Evolutionary conservation across 2,797 vertebrate genomes (phyloP).

Genomic region (Alca torda): DNA sequence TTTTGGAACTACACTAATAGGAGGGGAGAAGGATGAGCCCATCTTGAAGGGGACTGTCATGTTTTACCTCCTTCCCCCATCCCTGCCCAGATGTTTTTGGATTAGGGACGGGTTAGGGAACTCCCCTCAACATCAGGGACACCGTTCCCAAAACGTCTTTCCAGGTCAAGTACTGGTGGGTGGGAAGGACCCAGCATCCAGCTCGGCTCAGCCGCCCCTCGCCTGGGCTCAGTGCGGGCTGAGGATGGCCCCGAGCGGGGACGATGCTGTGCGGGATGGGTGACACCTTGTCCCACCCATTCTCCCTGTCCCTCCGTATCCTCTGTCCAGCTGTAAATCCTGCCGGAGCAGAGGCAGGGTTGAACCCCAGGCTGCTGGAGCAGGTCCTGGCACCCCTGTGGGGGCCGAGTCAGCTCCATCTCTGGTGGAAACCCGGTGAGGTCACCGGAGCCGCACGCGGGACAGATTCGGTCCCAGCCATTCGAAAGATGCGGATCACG

Average conservation of each 20-base stretch:
- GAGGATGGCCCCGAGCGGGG: not conserved
- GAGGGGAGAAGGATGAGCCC: not conserved
- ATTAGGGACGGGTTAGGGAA: not conserved
- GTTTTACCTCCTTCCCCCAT: not conserved
- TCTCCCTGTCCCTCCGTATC: not conserved
- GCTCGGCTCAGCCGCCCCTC: not conserved
- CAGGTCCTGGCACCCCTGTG: not conserved
- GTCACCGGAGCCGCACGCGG: not conserved
- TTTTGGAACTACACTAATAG: not conserved
- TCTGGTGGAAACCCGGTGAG: conserved; percentile 1
- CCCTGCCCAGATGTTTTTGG: not conserved
- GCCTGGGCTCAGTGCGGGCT: not conserved
- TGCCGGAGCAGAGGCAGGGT: not conserved
- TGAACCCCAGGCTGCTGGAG: not conserved
- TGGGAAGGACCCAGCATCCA: conserved; percentile 10
- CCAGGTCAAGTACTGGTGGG: not conserved
- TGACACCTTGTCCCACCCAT: not conserved
- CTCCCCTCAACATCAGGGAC: not conserved
- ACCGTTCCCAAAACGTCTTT: not conserved
- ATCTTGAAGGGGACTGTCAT: not conserved
- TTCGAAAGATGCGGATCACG: not conserved
- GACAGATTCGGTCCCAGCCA: not conserved
- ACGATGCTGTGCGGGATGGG: not conserved
- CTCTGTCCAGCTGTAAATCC: not conserved
- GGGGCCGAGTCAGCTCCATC: not conserved